Percentiles rank a stretch among this genome's conserved stretches.
These are phyloP conservation scores for Drosophila parvula DNA, from an alignment of 1,140 invertebrate species.

Conservation along the genomic window DNA sequence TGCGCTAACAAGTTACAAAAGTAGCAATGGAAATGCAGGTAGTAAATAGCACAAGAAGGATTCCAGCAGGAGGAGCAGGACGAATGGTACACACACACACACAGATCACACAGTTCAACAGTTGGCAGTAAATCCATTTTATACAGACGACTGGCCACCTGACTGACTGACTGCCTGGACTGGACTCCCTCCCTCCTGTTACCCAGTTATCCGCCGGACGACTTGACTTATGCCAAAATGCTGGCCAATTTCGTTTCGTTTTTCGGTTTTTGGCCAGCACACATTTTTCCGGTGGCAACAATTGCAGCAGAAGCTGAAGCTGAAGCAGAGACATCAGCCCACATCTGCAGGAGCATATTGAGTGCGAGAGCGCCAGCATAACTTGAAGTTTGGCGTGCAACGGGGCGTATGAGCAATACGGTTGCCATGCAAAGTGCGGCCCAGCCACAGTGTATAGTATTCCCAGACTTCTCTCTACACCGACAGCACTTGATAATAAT, in stretches of 20 bases:
- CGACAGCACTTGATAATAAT: constrained; percentile 81
- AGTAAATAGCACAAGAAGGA: constrained; percentile 68
- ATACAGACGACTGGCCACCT: constrained; percentile 78
- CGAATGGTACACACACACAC: not conserved
- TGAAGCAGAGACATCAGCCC: constrained; percentile 39
- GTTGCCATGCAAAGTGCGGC: constrained; percentile 66
- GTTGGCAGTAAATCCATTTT: constrained; percentile 83
- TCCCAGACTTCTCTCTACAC: constrained; percentile 15
- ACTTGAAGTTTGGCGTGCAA: constrained; percentile 54
- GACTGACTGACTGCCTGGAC: constrained; percentile 49
- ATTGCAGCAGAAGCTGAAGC: constrained; percentile 45
- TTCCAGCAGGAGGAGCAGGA: not conserved
- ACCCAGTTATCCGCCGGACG: constrained; percentile 28
- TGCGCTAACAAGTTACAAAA: constrained; percentile 80
- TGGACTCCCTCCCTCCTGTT: constrained; percentile 10
- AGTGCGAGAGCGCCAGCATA: constrained; percentile 61
- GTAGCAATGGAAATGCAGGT: constrained; percentile 82
- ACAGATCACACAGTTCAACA: constrained; percentile 71
- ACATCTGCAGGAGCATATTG: constrained; percentile 62
- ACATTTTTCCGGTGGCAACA: constrained; percentile 49
- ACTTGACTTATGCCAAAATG: constrained; percentile 79
- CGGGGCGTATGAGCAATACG: constrained; percentile 72
- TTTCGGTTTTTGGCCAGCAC: constrained; percentile 17
- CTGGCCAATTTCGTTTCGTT: constrained; percentile 76
- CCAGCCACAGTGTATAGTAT: constrained; percentile 9